Conservation (phyloP, 2,113 vertebrate genomes). For the Podarcis raffonei region DNA sequence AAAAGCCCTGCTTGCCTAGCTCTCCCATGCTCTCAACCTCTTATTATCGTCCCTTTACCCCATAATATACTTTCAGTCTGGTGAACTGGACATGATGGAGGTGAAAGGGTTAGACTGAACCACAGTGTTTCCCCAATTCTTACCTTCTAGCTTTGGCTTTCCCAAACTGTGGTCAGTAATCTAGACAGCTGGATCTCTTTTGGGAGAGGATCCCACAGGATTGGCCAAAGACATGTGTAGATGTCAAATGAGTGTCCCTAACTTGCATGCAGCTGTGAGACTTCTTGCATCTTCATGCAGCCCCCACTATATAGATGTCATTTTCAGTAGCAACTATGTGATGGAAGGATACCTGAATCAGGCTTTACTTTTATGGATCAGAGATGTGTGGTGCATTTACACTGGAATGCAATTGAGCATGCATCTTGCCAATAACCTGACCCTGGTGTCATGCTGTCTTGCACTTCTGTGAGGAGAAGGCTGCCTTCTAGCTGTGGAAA, state of each 20-base stretch:
- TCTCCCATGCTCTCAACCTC: not conserved
- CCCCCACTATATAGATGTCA: not conserved
- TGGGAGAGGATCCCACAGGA: no score
- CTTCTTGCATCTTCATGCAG: not conserved
- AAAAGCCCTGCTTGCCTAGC: not conserved
- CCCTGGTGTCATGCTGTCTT: not conserved
- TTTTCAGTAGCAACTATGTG: not conserved
- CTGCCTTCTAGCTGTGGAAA: no score
- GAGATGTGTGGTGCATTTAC: not conserved
- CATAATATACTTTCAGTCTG: not conserved
- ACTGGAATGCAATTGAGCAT: not conserved
- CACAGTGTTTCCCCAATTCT: not conserved
- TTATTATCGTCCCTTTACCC: not conserved
- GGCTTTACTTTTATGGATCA: not conserved
- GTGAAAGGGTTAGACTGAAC: not conserved
- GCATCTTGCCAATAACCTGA: not conserved
- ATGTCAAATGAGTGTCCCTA: no score
- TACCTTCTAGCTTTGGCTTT: not conserved
- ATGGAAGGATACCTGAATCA: not conserved
- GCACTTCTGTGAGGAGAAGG: no score
- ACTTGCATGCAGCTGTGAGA: no score
- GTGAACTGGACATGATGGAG: not conserved
- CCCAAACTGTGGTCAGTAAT: no score
- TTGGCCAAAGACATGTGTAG: no score
- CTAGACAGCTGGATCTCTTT: no score